These are phyloP conservation scores for Isoperla grammatica DNA, from an alignment of 2,888 invertebrate species.

Conservation along the genomic window DNA sequence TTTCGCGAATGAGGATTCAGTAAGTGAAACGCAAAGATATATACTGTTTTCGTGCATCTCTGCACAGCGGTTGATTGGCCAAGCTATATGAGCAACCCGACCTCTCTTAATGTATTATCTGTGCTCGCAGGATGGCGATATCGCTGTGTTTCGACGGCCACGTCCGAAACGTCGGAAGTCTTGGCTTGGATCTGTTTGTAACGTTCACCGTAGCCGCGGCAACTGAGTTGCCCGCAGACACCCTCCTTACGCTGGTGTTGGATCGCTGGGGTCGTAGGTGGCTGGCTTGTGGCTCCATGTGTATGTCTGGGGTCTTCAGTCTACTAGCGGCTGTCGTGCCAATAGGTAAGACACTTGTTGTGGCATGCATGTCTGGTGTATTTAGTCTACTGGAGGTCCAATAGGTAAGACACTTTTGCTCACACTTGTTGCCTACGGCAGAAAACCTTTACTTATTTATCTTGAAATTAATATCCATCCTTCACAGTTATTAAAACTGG, in stretches of 20 bases:
- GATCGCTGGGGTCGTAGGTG: constrained; percentile 80
- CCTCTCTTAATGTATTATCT: too few relatives aligned
- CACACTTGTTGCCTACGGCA: too few relatives aligned
- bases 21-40: too few relatives aligned
- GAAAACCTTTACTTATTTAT: not conserved
- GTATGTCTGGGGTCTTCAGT: constrained; percentile 74
- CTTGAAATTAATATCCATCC: not conserved
- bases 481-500: too few relatives aligned
- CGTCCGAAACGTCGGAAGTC: constrained; percentile 77
- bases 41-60: too few relatives aligned
- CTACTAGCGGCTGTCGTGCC: constrained; percentile 70
- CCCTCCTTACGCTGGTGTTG: constrained; percentile 67
- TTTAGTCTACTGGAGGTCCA: too few relatives aligned
- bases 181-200: constrained; percentile 76
- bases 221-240: constrained; percentile 80
- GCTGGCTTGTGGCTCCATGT: constrained; percentile 78
- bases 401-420: too few relatives aligned
- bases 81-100: too few relatives aligned
- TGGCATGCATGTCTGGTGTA: too few relatives aligned
- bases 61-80: too few relatives aligned
- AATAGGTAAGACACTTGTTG: constrained; percentile 48
- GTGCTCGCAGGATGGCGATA: constrained; percentile 71
- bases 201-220: constrained; percentile 80
- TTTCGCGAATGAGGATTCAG: too few relatives aligned
- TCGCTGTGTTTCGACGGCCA: constrained; percentile 84